Base-by-base conservation (phyloP, 1,140 invertebrate genomes). In the Pogonomyrmex barbatus region DNA sequence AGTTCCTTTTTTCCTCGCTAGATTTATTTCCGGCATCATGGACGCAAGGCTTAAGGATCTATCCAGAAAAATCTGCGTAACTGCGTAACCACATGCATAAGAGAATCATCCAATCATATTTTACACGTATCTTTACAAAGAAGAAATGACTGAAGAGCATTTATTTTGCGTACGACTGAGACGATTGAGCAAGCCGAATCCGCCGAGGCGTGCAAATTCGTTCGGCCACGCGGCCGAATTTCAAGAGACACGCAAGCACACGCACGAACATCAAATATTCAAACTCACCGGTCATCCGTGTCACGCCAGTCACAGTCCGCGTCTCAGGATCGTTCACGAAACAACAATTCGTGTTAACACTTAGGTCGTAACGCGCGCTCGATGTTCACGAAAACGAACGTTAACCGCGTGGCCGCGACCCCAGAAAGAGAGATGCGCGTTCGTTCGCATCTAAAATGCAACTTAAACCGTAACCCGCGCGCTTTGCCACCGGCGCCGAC, bases 371-470 rank as follows among this genome's bases (percentile, higher is more conserved):
- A 9, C 47, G 52, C 67, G 45, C 81, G 82, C 85, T 30, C 60
- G 71, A 58, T 39, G 45, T 89, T 89, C 85, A 86, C 88, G 81
- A 89, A 89, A 90, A 92, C 89, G 89, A 90, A 92, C 89, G 89
- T 85, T 90, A 65, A 81, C 88, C 92, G 91, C 89, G 89, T 91
- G 65, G 75, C 88, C 91, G 90, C 67, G 90, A 92, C 91, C 90
- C 92, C 89, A 90, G n/a, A 91, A 92, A 92, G 92, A 75, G 68
- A 39, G 93, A 94, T 93, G 94, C 92, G 92, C 91, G 91, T 93
- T 91, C 92, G 92, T 89, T 94, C 93, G 93, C 93, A 94, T 94
- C 93, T 93, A 94, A 94, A 94, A 93, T 94, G 94, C 93, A 94
- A 94, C 94, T 94, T 94, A 90, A 94, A 94, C 93, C 84, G 81